Percentiles rank a stretch among this genome's conserved stretches.
Evolutionary conservation across 2,888 invertebrate genomes (phyloP).

Genomic region (Morpho deidamia): DNA sequence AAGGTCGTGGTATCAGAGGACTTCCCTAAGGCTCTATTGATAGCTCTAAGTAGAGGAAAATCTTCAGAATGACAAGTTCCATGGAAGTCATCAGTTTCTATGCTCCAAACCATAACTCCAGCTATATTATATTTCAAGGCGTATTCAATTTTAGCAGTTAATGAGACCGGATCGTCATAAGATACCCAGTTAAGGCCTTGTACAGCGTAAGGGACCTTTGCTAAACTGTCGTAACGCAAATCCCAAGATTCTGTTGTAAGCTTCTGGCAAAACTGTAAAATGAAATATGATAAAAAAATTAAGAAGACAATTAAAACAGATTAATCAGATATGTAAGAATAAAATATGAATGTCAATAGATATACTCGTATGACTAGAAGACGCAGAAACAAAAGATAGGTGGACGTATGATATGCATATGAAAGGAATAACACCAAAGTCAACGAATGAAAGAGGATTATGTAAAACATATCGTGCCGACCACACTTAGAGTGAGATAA

Average conservation of each 20-base stretch:
- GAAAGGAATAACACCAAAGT: too few species aligned
- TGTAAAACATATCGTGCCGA: too few species aligned
- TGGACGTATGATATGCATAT: too few species aligned
- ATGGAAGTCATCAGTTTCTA: conserved; percentile 87
- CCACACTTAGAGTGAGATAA: too few species aligned
- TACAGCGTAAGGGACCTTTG: conserved; percentile 81
- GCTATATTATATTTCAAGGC: conserved; percentile 53
- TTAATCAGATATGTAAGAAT: too few species aligned
- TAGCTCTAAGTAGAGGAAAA: conserved; percentile 79
- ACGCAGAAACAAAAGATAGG: too few species aligned
- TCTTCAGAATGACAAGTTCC: conserved; percentile 77
- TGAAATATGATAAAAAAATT: too few species aligned
- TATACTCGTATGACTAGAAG: too few species aligned
- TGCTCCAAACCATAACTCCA: conserved; percentile 88
- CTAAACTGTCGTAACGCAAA: conserved; percentile 67
- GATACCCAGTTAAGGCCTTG: conserved; percentile 83
- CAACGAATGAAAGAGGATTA: too few species aligned
- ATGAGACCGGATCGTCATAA: conserved; percentile 80
- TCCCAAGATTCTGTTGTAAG: conserved; percentile 73
- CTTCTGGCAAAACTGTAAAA: conserved; percentile 71
- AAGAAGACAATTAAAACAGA: too few species aligned
- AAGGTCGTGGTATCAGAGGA: background rate
- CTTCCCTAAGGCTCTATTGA: conserved; percentile 58
- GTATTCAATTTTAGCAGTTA: conserved; percentile 61
- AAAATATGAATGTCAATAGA: too few species aligned